Percentiles rank a stretch among this genome's conserved stretches.
These are phyloP conservation scores for Chlamydotis undulata DNA, from an alignment of 2,113 vertebrate species.

Conservation along the genomic window DNA sequence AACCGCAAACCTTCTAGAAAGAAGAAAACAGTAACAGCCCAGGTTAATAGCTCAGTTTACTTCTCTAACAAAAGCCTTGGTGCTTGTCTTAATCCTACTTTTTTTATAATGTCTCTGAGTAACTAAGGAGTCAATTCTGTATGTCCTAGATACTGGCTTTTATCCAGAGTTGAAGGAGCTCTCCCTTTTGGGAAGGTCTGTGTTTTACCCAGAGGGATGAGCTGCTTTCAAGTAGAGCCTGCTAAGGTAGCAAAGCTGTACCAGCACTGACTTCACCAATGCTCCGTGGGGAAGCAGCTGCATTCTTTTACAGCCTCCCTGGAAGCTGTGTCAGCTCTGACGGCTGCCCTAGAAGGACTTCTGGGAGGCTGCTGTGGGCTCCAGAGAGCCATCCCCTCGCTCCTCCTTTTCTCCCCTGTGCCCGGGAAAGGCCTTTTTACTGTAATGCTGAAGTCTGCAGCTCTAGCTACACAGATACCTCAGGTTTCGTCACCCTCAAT, in stretches of 20 bases:
- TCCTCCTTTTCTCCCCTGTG: neutral
- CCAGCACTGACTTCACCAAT: accelerated
- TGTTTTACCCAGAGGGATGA: neutral
- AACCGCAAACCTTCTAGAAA: neutral
- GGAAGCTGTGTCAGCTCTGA: neutral
- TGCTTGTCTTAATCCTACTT: neutral
- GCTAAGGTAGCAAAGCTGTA: neutral
- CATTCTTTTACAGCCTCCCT: neutral
- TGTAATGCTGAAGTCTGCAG: neutral
- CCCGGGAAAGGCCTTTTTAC: neutral
- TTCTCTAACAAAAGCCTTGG: neutral
- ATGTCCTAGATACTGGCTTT: neutral
- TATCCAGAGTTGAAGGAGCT: neutral
- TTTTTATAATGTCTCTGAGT: neutral
- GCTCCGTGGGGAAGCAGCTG: neutral
- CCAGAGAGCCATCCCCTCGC: neutral
- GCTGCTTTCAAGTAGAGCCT: neutral
- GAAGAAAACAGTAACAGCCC: neutral
- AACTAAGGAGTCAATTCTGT: neutral
- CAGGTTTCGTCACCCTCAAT: neutral
- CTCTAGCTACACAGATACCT: neutral
- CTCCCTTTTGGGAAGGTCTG: neutral
- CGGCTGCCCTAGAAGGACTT: neutral
- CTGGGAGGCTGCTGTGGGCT: accelerated
- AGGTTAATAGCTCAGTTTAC: neutral